Evolutionary conservation across 2,888 invertebrate genomes (phyloP).

Genomic region (Priocnemis perturbator): DNA sequence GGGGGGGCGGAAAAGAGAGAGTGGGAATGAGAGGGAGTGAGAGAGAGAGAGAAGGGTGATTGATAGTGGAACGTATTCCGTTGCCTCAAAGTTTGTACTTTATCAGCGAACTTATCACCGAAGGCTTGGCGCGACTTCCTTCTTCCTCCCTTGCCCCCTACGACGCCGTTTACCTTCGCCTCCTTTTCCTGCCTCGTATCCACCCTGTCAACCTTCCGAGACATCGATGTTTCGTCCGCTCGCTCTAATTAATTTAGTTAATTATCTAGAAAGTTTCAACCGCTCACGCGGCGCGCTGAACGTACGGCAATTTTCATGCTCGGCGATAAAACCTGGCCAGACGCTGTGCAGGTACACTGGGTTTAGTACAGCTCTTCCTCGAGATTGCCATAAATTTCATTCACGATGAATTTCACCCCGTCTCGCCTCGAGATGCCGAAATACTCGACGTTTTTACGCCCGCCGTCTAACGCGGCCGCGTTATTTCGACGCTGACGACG

Average conservation of each 20-base stretch:
- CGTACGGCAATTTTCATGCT: constrained; percentile 18
- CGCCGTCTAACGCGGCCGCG: too few relatives aligned
- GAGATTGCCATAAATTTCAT: constrained; percentile 32
- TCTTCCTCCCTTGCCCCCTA: constrained; percentile 2
- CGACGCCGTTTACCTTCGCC: too few relatives aligned
- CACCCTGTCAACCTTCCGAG: constrained; percentile 30
- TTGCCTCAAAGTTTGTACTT: constrained; percentile 56
- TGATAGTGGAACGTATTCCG: constrained; percentile 53
- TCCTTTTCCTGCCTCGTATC: constrained; percentile 14
- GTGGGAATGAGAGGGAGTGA: constrained; percentile 16
- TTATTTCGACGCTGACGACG: too few relatives aligned
- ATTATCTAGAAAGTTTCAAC: constrained; percentile 62
- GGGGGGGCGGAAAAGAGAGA: not conserved
- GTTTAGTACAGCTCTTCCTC: too few relatives aligned
- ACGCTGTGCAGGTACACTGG: constrained; percentile 12
- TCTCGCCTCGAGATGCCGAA: constrained; percentile 5
- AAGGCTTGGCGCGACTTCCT: constrained; percentile 34
- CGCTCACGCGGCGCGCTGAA: constrained; percentile 5
- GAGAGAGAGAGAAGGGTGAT: constrained; percentile 51
- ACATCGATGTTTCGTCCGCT: constrained; percentile 49
- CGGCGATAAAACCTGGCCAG: constrained; percentile 29
- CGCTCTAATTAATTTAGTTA: constrained; percentile 64
- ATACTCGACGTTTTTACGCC: too few relatives aligned
- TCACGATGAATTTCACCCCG: constrained; percentile 19
- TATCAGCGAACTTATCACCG: constrained; percentile 62